Conservation (phyloP, 2,888 invertebrate species). For the Thecocarcelia acutangulata region DNA sequence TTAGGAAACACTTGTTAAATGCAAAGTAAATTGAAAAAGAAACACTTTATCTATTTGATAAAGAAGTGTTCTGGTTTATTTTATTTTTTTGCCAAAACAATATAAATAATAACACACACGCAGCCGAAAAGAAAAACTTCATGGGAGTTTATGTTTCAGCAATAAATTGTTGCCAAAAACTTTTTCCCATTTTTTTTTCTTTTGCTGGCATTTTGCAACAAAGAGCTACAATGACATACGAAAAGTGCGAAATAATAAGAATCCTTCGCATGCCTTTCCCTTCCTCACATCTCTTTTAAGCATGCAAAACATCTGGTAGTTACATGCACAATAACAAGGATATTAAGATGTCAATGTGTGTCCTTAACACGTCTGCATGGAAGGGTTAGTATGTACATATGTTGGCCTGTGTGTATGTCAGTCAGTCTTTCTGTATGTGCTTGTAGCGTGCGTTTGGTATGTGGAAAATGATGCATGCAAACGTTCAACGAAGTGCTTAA, state of each 20-base stretch:
- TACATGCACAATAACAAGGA: constrained; percentile 55
- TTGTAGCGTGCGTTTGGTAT: too few species aligned
- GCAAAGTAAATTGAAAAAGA: constrained; percentile 52
- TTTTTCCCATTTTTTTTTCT: constrained; percentile 22
- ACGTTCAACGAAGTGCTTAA: constrained; percentile 66
- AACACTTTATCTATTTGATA: constrained; percentile 16
- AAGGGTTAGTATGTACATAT: not conserved
- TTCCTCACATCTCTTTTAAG: constrained; percentile 21
- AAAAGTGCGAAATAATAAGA: not conserved
- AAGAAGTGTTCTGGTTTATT: constrained; percentile 1
- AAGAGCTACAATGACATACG: too few species aligned
- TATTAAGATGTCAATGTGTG: constrained; percentile 54
- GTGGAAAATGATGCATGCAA: constrained; percentile 61
- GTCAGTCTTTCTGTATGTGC: too few species aligned
- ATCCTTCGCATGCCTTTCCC: constrained; percentile 30
- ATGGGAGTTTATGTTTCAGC: constrained; percentile 68
- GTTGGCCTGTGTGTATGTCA: not conserved
- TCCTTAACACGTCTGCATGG: constrained; percentile 26
- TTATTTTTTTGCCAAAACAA: constrained; percentile 19
- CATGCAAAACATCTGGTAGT: constrained; percentile 54
- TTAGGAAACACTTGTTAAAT: constrained; percentile 55
- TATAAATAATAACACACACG: constrained; percentile 45
- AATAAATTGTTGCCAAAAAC: constrained; percentile 67
- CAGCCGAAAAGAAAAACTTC: constrained; percentile 46
- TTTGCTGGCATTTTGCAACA: constrained; percentile 31